These are phyloP conservation scores for Oenanthe melanoleuca DNA, from an alignment of 2,113 vertebrate genomes.

Conservation along the genomic window DNA sequence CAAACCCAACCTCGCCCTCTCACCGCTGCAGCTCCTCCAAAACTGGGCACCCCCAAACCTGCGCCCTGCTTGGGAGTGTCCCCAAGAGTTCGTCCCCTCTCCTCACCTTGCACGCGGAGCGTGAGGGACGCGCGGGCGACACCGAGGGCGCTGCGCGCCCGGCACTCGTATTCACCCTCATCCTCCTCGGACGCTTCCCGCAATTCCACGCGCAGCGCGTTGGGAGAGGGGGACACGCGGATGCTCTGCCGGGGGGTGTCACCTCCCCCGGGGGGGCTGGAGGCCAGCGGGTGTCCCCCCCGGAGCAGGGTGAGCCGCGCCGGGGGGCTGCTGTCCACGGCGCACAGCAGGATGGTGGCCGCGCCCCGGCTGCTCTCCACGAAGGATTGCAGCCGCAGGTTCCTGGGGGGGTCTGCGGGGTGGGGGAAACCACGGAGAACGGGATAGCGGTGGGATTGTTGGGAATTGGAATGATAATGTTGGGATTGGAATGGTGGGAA, in stretches of 20 bases:
- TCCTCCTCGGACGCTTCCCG: not conserved
- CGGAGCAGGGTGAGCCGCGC: conserved; percentile 52
- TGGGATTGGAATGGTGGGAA: not conserved
- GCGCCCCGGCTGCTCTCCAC: conserved; percentile 35
- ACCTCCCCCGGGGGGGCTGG: not conserved
- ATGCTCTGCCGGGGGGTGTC: not conserved
- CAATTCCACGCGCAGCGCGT: conserved; percentile 66
- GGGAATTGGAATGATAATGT: too few species aligned
- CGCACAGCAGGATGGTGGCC: conserved; percentile 62
- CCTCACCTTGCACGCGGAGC: conserved; percentile 60
- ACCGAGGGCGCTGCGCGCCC: conserved; percentile 48
- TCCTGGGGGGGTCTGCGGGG: conserved; percentile 66
- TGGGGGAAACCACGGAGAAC: rapidly evolving
- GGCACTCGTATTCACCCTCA: conserved; percentile 69
- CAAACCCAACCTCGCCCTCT: not conserved
- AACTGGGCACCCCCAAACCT: rapidly evolving
- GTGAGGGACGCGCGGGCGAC: not conserved
- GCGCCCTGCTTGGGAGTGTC: not conserved
- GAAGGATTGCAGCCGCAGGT: conserved; percentile 63
- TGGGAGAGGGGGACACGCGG: not conserved
- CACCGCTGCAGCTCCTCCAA: rapidly evolving
- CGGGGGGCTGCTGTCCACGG: conserved; percentile 68
- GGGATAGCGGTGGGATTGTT: rapidly evolving
- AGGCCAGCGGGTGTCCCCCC: conserved; percentile 1
- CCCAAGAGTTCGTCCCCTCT: too few species aligned